phyloP scores from a whole-genome alignment of 64 coral and sea anemone genomes.

The Actinia equina region DNA sequence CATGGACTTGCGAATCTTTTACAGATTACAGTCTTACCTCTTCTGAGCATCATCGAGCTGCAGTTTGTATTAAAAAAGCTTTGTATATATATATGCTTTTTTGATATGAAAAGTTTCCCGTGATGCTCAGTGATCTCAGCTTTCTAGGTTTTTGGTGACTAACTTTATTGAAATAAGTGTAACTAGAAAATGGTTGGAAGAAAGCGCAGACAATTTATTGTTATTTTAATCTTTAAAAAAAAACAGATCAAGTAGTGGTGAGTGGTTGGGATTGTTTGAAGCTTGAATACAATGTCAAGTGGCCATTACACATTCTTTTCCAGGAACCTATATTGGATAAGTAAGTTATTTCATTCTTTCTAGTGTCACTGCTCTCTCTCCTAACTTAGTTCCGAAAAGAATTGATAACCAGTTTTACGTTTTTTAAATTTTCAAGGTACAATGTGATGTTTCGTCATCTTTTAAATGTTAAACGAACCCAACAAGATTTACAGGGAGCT shows the following conservation, averaged over 20 bases:
- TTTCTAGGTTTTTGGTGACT: too few relatives aligned
- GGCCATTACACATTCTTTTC: constrained; percentile 94
- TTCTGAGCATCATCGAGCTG: too few relatives aligned
- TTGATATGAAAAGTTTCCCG: too few relatives aligned
- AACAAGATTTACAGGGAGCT: constrained; percentile 86
- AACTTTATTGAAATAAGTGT: too few relatives aligned
- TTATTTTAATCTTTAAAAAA: neutral
- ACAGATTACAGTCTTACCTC: too few relatives aligned
- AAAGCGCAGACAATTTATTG: neutral
- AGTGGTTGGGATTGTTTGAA: constrained; percentile 87
- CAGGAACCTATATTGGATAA: constrained; percentile 77
- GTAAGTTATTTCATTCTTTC: constrained; percentile 37
- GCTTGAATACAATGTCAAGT: constrained; percentile 84
- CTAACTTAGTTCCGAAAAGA: too few relatives aligned
- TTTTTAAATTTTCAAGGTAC: constrained; percentile 54
- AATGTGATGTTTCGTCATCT: constrained; percentile 89
- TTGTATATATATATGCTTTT: too few relatives aligned
- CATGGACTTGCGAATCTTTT: too few relatives aligned
- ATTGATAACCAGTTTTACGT: neutral
- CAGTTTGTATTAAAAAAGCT: too few relatives aligned
- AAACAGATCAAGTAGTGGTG: constrained; percentile 59
- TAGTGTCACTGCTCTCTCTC: too few relatives aligned
- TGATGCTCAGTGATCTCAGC: too few relatives aligned
- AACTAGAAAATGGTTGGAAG: too few relatives aligned
- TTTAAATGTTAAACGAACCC: constrained; percentile 91